Evolutionary conservation across 2,888 invertebrate genomes (phyloP).

Genomic region (Polymixis lichenea): DNA sequence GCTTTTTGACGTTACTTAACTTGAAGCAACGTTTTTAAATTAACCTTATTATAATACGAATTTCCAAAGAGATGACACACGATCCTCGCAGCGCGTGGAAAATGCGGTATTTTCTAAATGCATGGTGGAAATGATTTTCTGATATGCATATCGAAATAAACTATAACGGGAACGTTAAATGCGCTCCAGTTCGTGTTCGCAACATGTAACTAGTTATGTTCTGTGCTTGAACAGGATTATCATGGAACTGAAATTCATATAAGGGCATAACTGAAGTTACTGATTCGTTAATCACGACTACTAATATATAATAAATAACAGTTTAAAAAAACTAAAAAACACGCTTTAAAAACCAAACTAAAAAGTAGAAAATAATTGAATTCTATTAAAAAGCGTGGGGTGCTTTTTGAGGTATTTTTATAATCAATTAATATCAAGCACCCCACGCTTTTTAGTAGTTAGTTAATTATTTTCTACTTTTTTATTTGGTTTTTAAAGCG

Average conservation of each 20-base stretch:
- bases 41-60: not conserved
- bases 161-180: slow-evolving; percentile 52
- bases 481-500: too few species aligned
- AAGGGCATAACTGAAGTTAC: not conserved
- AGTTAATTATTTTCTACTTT: too few species aligned
- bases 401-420: too few species aligned
- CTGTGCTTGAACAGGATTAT: slow-evolving; percentile 45
- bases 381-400: too few species aligned
- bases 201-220: slow-evolving; percentile 24
- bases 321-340: too few species aligned
- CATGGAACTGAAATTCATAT: slow-evolving; percentile 18
- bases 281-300: not conserved
- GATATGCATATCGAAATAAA: slow-evolving; percentile 62
- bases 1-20: not conserved
- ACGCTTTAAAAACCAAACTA: too few species aligned
- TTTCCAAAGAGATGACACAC: slow-evolving; percentile 17
- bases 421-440: too few species aligned
- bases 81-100: slow-evolving; percentile 6
- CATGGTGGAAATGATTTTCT: slow-evolving; percentile 57
- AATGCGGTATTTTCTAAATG: slow-evolving; percentile 49
- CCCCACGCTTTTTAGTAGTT: too few species aligned
- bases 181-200: slow-evolving; percentile 51
- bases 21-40: not conserved
- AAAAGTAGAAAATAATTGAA: too few species aligned
- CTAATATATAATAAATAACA: too few species aligned